Base-by-base conservation (phyloP, 2,113 vertebrate species). In the Rhegmatorhina hoffmannsi region DNA sequence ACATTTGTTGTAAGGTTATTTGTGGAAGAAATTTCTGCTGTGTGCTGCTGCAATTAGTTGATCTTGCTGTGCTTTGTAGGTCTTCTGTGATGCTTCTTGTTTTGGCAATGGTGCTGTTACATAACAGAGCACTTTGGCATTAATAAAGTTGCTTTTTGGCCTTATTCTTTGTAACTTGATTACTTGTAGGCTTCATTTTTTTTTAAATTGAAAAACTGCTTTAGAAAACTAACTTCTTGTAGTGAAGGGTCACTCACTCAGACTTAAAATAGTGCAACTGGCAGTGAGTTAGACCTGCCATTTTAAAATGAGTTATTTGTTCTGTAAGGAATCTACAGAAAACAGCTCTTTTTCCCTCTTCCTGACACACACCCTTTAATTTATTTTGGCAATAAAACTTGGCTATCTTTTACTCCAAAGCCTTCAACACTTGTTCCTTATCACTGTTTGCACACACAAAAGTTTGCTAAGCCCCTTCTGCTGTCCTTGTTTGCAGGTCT, bases 381-480 rank as follows among this genome's bases (percentile, higher is more conserved):
- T 64, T 66, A 63, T 34, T 52, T 89, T 67, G 19, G 2, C 29
- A 59, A 33, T 94, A 59, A 38, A 82, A 77, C 5, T 13, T 34
- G 34, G 49, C 40, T 76, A 3, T 75, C 55, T 69, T 84, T 69
- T 91, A 43, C 38, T 94, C 46, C 55, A 63, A 88, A 92, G 56
- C 52, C 43, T 88, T 95, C 75, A 91, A 29, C 79, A 87, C 58
- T 67, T 75, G 29, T 84, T 95, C 23, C 83, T 91, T 97, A 88
- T 94, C 72, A 38, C 11, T 52, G 15, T 62, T 95, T 80, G 85
- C 63, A 83, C 38, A 56, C 36, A 50, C 10, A n/a, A 25, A 44
- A 80, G 46, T 88, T 92, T 70, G 50, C 17, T 89, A 70, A 74
- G 12, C 38, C 44, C 12, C 18, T 29, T n/a, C 46, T 94, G 5